Percentiles rank a stretch among this genome's conserved stretches.
These are phyloP conservation scores for Corbicula japonica DNA, from an alignment of 2,888 invertebrate species.

Conservation along the genomic window DNA sequence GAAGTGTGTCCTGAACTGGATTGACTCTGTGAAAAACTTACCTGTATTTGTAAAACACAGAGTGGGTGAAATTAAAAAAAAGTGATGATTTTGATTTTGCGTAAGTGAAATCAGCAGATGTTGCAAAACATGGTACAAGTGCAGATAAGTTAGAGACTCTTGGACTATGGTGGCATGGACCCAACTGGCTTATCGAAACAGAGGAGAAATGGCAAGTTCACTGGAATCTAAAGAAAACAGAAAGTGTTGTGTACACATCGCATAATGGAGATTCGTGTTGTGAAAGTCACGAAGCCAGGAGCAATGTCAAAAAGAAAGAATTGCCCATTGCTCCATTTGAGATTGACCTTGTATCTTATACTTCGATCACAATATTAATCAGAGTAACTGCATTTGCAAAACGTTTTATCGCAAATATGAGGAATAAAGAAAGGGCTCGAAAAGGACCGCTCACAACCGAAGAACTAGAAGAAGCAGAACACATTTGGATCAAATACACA, in stretches of 20 bases:
- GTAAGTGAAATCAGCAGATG: no score
- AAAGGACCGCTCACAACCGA: slow-evolving; percentile 1
- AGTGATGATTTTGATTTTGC: no score
- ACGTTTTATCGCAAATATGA: slow-evolving; percentile 30
- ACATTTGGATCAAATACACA: slow-evolving; percentile 20
- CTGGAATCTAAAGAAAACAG: background rate
- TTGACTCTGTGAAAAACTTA: no score
- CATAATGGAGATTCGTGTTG: background rate
- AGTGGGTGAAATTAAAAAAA: no score
- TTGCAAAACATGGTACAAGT: slow-evolving; percentile 6
- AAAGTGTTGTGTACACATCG: background rate
- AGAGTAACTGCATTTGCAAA: slow-evolving; percentile 27
- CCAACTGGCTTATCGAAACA: slow-evolving; percentile 16
- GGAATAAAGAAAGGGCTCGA: background rate
- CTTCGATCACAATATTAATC: slow-evolving; percentile 28
- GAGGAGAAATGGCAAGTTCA: slow-evolving; percentile 5
- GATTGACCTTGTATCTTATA: slow-evolving; percentile 30
- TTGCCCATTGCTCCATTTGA: slow-evolving; percentile 18
- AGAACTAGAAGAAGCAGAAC: slow-evolving; percentile 23
- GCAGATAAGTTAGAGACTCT: background rate
- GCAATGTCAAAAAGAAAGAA: background rate
- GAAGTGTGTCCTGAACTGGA: no score
- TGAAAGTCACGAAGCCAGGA: background rate
- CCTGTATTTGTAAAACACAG: no score
- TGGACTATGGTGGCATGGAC: slow-evolving; percentile 10